Evolutionary conservation across 2,888 invertebrate genomes (phyloP).

Genomic region (Ptilodon capucinus): DNA sequence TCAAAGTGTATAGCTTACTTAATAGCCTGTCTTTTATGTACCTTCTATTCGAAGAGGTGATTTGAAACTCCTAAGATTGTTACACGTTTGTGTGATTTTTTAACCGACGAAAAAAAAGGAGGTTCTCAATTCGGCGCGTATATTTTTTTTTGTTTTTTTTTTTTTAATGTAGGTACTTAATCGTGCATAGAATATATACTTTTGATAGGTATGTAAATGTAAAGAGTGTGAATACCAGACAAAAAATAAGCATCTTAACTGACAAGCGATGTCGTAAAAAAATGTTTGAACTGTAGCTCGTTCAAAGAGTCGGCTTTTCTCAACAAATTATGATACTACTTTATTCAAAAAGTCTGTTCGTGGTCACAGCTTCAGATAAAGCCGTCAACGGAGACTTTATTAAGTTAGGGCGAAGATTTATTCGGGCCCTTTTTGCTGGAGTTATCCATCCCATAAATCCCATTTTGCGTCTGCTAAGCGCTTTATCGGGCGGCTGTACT

Average conservation of each 20-base stretch:
- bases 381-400: constrained; percentile 71
- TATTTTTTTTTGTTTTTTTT: too few species aligned
- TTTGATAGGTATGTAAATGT: too few species aligned
- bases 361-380: constrained; percentile 64
- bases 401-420: constrained; percentile 74
- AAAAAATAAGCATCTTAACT: not conserved
- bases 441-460: constrained; percentile 74
- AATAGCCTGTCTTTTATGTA: too few species aligned
- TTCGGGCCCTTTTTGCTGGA: constrained; percentile 67
- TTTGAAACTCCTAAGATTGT: too few species aligned
- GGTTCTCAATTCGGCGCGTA: too few species aligned
- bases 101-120: too few species aligned
- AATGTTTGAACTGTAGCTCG: constrained; percentile 18
- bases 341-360: constrained; percentile 56
- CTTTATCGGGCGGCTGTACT: constrained; percentile 65
- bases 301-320: constrained; percentile 12
- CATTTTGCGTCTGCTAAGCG: constrained; percentile 66
- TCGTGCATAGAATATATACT: too few species aligned
- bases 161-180: too few species aligned
- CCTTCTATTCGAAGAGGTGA: too few species aligned
- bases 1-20: too few species aligned
- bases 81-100: too few species aligned
- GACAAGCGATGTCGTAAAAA: not conserved
- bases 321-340: constrained; percentile 41
- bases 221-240: too few species aligned